phyloP scores from a whole-genome alignment of 1,140 invertebrate genomes.

The Euwallacea similis region DNA sequence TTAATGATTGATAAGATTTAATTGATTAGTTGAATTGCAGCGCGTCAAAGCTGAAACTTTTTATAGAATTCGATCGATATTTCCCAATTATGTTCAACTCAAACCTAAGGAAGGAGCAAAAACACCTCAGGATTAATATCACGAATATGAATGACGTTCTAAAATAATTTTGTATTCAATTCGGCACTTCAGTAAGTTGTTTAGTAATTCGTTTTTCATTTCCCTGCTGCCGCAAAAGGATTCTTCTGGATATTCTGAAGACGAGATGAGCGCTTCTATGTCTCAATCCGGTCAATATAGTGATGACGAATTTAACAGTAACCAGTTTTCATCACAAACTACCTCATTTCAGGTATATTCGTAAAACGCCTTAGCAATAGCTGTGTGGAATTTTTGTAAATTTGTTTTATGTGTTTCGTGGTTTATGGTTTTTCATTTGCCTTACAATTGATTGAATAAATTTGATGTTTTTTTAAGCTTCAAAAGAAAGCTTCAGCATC shows the following conservation, averaged over 20 bases:
- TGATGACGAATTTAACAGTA: constrained; percentile 53
- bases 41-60: too few species aligned
- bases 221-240: constrained; percentile 43
- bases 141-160: too few species aligned
- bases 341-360: constrained; percentile 48
- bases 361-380: background rate
- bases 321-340: constrained; percentile 50
- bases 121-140: too few species aligned
- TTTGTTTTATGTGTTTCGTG: background rate
- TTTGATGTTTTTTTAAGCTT: too few species aligned
- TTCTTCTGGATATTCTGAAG: constrained; percentile 52
- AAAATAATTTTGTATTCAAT: too few species aligned
- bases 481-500: too few species aligned
- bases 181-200: too few species aligned
- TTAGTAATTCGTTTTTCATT: background rate
- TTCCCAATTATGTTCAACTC: too few species aligned
- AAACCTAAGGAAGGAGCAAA: too few species aligned
- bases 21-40: too few species aligned
- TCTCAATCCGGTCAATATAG: constrained; percentile 46
- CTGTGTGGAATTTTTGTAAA: constrained; percentile 2
- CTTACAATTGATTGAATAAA: constrained; percentile 1
- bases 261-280: constrained; percentile 48
- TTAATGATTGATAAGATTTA: too few species aligned
- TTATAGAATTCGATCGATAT: too few species aligned
- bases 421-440: background rate